A percentile compares a stretch with the other conserved stretches of the same genome.
phyloP scores from a whole-genome alignment of 2,797 vertebrate genomes.

The Poeciliopsis presidionis region DNA sequence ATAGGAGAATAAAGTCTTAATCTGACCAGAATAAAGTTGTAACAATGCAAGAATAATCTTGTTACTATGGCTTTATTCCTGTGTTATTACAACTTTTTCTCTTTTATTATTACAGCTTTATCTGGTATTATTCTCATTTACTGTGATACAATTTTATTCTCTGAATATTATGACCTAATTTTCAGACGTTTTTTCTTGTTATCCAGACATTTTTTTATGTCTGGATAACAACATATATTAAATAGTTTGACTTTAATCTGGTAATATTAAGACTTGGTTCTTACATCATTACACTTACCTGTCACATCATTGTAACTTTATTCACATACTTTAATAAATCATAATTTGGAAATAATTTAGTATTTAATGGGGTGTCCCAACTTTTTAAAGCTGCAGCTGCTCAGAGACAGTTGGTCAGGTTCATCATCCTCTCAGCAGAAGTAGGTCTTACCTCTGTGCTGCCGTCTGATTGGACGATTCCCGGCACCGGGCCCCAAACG shows the following conservation, averaged over 20 bases:
- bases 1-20: too few relatives aligned
- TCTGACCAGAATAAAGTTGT: too few relatives aligned
- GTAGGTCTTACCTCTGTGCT: constrained; percentile 71
- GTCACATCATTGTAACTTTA: background rate
- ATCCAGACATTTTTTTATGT: background rate
- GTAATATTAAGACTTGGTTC: background rate
- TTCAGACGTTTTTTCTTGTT: background rate
- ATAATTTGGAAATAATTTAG: background rate
- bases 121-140: background rate
- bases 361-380: background rate
- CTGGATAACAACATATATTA: too few relatives aligned
- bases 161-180: background rate
- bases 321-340: background rate
- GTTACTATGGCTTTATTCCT: background rate
- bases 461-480: constrained; percentile 82
- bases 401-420: background rate
- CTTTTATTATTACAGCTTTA: background rate
- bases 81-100: background rate
- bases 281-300: background rate
- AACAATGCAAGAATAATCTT: background rate
- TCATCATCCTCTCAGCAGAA: background rate
- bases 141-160: background rate
- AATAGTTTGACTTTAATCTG: background rate
- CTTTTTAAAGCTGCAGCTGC: background rate
- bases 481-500: constrained; percentile 89